Evolutionary conservation across 2,797 vertebrate genomes (phyloP), one percentile per base, ranked within the genome.

Genomic region (Typhlichthys subterraneus): DNA sequence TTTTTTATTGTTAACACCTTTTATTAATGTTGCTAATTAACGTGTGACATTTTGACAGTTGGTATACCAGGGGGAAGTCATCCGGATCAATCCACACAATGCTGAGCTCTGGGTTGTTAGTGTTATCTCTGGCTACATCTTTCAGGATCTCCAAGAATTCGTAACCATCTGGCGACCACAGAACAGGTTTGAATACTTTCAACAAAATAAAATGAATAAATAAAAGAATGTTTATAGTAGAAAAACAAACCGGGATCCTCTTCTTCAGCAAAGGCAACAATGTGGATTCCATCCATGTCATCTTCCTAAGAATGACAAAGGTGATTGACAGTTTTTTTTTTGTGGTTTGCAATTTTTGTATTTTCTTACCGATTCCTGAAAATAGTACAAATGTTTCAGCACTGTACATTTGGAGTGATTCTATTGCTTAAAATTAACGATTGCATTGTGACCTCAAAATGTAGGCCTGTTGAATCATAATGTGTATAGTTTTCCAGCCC

Each of bases 21-120:
- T 29, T 4, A 29, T 29, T 29, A 29, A 4, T 29, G 23, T 29
- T 29, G 23, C 23, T 29, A 29, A 29, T 29, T 29, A 29, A 4
- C 4, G 3, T 29, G 23, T 42, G 38, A 7, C 14, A 56, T 14
- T 33, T 11, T 1, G 33, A 47, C 9, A 7, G 19, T 61, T 46
- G 15, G 51, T 2, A 69, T 82, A 99, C 97, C 94, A 99, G 85
- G 65, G 97, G 97, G 80, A 99, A 99, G 89, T 98, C 95, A 0
- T 99, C 97, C 0, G 97, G 97, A 82, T 99, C 97, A 0, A 99
- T 99, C 97, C 97, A 99, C 14, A 99, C 83, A 49, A 99, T 98
- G 87, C 97, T 99, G 68, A 99, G 92, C 65, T 97, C 96, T 0
- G 96, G 97, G 85, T 98, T 99, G 87, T 98, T 93, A 0, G 97